These are phyloP conservation scores for Agrochola macilenta DNA, from an alignment of 2,888 invertebrate genomes.

Conservation along the genomic window DNA sequence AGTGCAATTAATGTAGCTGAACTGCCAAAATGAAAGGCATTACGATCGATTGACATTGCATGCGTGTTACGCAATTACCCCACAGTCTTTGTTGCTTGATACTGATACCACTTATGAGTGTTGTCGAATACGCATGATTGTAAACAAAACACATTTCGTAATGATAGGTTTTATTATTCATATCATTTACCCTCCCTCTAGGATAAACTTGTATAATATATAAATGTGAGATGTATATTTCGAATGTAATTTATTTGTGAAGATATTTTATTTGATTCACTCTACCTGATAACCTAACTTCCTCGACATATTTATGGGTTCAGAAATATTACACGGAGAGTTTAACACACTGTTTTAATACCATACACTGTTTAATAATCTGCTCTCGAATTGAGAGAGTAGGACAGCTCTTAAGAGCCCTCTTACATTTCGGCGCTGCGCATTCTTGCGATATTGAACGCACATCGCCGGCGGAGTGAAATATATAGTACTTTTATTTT, in stretches of 20 bases:
- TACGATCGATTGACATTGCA: too few relatives aligned
- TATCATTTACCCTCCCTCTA: slow-evolving; percentile 55
- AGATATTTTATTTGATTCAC: slow-evolving; percentile 39
- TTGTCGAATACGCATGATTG: slow-evolving; percentile 53
- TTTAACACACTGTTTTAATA: neutral
- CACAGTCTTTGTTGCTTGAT: slow-evolving; percentile 31
- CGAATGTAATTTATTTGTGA: slow-evolving; percentile 56
- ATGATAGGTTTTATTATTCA: slow-evolving; percentile 56
- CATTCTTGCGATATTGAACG: too few relatives aligned
- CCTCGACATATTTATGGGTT: slow-evolving; percentile 26
- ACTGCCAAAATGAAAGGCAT: neutral
- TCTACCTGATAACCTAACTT: slow-evolving; percentile 37
- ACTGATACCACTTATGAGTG: slow-evolving; percentile 22
- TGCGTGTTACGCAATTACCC: neutral
- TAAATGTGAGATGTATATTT: slow-evolving; percentile 56
- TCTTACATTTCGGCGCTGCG: too few relatives aligned
- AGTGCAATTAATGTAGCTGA: neutral
- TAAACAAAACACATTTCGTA: slow-evolving; percentile 39
- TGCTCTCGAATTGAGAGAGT: neutral
- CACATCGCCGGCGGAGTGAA: too few relatives aligned
- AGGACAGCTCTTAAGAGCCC: too few relatives aligned
- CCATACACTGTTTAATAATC: neutral
- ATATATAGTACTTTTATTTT: too few relatives aligned
- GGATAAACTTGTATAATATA: slow-evolving; percentile 45
- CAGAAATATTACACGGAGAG: slow-evolving; percentile 13